Evolutionary conservation across 2,888 invertebrate genomes (phyloP), one percentile per base, ranked within the genome.

Genomic region (Buathra laborator): DNA sequence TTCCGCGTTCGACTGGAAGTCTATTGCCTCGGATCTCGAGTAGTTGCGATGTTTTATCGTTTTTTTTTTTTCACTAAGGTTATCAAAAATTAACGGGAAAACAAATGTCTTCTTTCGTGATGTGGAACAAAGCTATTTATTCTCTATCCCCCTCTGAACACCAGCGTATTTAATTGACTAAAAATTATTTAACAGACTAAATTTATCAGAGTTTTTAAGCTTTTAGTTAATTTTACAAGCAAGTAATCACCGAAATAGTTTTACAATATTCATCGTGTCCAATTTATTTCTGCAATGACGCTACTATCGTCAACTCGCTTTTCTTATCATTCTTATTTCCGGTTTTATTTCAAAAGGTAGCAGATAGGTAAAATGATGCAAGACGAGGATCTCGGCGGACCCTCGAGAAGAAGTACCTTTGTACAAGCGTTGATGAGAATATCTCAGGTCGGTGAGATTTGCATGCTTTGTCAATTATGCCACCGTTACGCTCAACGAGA

Each of bases 381-480:
- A 95, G 96, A 96, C 94, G 96, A 96, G 93, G 96, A 96, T 95
- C 94, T 96, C 93, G 94, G 95, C 87, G 94, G 95, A 92, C 95
- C 96, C 92, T 94, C 94, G 89, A 95, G 95, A 93, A 95, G 95
- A 94, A 95, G 96, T 93, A 94, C 96, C 89, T 93, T 96, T 90
- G 95, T 96, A 87, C 96, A 96, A 94, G 95, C 95, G 87, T 95
- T 96, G 95, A 95, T 95, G 75, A 95, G 96, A 93, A 93, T 96
- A 93, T 96, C 96, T 90, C 96, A 97, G 96, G 96, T 93, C 79
- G 37, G 87, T 88, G 85, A 86, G 75, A 51, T 87, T 43, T 14
- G 64, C 46, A 77, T 74, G 44, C 48, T 48, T 14, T 53, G 19
- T 43, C 16, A 51, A 64, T 86, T 76, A n/a, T 16, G 72, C 46